These are phyloP conservation scores for Thalassoma bifasciatum DNA, from an alignment of 2,113 vertebrate genomes.

Conservation along the genomic window DNA sequence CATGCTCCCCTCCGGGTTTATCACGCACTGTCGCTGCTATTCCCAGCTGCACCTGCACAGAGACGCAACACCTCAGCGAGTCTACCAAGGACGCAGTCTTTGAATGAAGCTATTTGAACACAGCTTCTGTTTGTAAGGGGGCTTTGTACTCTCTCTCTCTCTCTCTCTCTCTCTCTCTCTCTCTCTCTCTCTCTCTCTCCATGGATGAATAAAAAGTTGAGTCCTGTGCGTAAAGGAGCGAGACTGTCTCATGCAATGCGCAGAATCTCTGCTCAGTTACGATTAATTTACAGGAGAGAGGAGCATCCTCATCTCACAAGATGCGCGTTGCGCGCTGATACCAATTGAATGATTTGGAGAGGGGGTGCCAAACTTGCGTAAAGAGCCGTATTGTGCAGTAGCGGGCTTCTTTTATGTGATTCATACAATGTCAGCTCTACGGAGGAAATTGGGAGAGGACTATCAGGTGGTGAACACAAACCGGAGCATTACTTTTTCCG, in stretches of 20 bases:
- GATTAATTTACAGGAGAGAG: slow-evolving; percentile 40
- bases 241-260: slow-evolving; percentile 54
- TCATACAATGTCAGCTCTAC: slow-evolving; percentile 82
- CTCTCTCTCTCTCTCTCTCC: neutral
- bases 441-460: slow-evolving; percentile 89
- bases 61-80: slow-evolving; percentile 11
- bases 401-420: slow-evolving; percentile 2
- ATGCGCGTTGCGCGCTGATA: slow-evolving; percentile 48
- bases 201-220: slow-evolving; percentile 20
- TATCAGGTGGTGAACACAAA: slow-evolving; percentile 86
- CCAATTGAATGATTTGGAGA: slow-evolving; percentile 25
- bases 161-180: no score
- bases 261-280: slow-evolving; percentile 61
- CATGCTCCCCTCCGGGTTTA: slow-evolving; percentile 12
- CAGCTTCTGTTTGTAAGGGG: neutral
- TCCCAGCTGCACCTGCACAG: slow-evolving; percentile 1
- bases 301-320: slow-evolving; percentile 49
- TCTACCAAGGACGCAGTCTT: slow-evolving; percentile 23
- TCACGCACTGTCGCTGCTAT: slow-evolving; percentile 26
- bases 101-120: neutral
- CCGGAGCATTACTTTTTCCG: slow-evolving; percentile 70
- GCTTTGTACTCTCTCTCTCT: neutral
- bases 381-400: slow-evolving; percentile 46
- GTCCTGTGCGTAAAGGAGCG: slow-evolving; percentile 45
- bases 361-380: slow-evolving; percentile 57